Conservation (phyloP, 1,140 invertebrate species). For the Ericerus pela region DNA sequence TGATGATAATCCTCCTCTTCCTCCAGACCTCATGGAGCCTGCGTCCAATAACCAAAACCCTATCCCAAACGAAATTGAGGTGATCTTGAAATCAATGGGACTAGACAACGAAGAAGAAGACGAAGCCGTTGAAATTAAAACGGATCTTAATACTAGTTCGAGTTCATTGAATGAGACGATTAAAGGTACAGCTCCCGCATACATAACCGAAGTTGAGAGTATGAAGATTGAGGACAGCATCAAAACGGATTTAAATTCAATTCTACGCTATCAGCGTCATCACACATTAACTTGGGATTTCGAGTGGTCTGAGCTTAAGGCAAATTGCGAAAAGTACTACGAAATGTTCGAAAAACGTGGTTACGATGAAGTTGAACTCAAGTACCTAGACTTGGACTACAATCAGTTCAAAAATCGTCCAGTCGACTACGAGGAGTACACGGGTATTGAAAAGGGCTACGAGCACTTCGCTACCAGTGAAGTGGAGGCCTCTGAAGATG, state of each 20-base stretch:
- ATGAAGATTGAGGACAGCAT: neutral
- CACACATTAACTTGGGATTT: constrained; percentile 45
- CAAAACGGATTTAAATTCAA: constrained; percentile 41
- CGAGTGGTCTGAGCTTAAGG: constrained; percentile 40
- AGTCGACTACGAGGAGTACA: constrained; percentile 29
- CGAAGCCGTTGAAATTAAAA: neutral
- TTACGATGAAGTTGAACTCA: constrained; percentile 40
- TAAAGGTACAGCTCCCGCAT: neutral
- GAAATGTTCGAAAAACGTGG: constrained; percentile 41
- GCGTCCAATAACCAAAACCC: no score
- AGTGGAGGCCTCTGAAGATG: constrained; percentile 15
- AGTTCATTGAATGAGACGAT: neutral
- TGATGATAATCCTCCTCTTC: no score
- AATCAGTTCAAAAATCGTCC: constrained; percentile 44
- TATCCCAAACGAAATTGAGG: no score
- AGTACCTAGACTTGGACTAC: constrained; percentile 49
- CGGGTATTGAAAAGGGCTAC: constrained; percentile 41
- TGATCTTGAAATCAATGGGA: no score
- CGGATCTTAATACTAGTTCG: neutral
- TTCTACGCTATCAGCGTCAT: constrained; percentile 44
- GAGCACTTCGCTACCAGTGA: constrained; percentile 27
- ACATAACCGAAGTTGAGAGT: neutral
- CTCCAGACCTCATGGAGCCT: no score
- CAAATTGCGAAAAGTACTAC: constrained; percentile 42
- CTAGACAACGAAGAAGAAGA: no score